A percentile compares a stretch with the other conserved stretches of the same genome.
phyloP scores from a whole-genome alignment of 2,797 vertebrate genomes.

The Sebastolobus alascanus region DNA sequence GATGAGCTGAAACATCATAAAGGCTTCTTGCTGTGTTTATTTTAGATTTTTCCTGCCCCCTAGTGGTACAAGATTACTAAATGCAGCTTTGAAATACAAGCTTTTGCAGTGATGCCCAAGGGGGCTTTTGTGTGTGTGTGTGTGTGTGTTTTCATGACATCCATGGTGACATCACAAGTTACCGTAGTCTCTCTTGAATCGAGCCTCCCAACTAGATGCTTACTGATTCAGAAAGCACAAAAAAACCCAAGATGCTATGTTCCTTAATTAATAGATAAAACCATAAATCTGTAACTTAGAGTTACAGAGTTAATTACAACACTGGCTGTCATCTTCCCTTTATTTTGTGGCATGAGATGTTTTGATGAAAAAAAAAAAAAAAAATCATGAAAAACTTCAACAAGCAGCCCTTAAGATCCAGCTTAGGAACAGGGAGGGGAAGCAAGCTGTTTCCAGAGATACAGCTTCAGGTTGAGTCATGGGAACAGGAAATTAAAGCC shows the following conservation, averaged over 20 bases:
- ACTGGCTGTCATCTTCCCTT: slow-evolving; percentile 12
- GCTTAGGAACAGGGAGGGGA: slow-evolving; percentile 14
- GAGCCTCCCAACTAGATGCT: neutral
- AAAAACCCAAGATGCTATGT: neutral
- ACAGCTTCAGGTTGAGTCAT: slow-evolving; percentile 47
- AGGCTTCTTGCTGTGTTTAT: slow-evolving; percentile 1
- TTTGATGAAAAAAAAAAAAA: slow-evolving; percentile 15
- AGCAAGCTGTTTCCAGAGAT: slow-evolving; percentile 44
- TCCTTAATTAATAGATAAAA: slow-evolving; percentile 19
- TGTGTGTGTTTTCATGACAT: neutral
- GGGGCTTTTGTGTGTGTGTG: neutral
- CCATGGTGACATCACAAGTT: neutral
- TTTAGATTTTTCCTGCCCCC: slow-evolving; percentile 36
- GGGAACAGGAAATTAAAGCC: slow-evolving; percentile 58
- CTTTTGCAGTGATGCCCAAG: slow-evolving; percentile 7
- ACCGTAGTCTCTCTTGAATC: neutral
- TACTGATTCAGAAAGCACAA: slow-evolving; percentile 15
- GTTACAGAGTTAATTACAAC: slow-evolving; percentile 23
- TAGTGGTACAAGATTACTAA: slow-evolving; percentile 24
- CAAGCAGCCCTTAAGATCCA: slow-evolving; percentile 29
- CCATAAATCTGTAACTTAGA: neutral
- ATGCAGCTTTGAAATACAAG: slow-evolving; percentile 32
- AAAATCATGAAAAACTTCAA: slow-evolving; percentile 15
- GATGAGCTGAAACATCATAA: neutral
- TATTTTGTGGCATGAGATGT: slow-evolving; percentile 21